Conservation (phyloP, 2,113 vertebrate species). For the Tragelaphus buxtoni region DNA sequence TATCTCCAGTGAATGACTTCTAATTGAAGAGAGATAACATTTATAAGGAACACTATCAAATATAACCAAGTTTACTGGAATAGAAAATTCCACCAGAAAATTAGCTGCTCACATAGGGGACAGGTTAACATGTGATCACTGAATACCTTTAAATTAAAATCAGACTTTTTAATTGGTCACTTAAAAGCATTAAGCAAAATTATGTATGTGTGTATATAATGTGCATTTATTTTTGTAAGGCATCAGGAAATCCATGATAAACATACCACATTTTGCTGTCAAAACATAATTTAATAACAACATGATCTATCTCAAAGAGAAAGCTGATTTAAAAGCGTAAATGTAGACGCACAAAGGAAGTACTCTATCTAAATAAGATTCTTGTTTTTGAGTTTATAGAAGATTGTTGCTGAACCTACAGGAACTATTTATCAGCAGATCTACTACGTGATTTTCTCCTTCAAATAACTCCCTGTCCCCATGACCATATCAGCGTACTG, state of each 20-base stretch:
- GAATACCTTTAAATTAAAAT: background rate
- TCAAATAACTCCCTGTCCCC: constrained; percentile 39
- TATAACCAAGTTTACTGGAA: background rate
- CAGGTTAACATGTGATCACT: background rate
- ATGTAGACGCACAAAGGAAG: background rate
- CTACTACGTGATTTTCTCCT: constrained; percentile 7
- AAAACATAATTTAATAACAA: constrained; percentile 2
- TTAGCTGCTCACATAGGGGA: background rate
- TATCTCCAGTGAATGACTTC: background rate
- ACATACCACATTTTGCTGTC: background rate
- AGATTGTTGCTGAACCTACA: background rate
- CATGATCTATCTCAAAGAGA: background rate
- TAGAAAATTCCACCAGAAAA: background rate
- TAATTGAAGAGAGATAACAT: background rate
- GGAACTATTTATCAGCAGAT: background rate
- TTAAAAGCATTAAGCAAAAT: background rate
- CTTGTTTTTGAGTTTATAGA: background rate
- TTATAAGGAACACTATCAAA: background rate
- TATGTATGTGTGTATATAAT: background rate
- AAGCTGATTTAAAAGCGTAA: background rate
- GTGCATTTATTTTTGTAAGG: background rate
- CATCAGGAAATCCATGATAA: background rate
- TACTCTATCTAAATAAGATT: background rate
- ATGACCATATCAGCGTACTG: constrained; percentile 82
- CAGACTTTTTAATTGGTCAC: background rate